Conservation (phyloP, 1,140 invertebrate genomes). For the Micrasema longulum region DNA sequence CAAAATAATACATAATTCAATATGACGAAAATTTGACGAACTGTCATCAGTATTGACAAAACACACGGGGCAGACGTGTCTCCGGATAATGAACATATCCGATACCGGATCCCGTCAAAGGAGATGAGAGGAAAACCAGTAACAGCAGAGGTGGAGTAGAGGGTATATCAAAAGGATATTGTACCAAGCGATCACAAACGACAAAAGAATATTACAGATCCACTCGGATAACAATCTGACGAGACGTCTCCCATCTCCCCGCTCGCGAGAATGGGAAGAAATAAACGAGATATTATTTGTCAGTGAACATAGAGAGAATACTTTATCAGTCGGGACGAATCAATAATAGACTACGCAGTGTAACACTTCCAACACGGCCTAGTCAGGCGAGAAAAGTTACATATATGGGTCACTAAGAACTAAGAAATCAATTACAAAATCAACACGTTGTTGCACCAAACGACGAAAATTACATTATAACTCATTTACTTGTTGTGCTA, state of each 20-base stretch:
- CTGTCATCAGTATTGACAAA: conserved; percentile 33
- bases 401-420: no score
- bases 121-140: conserved; percentile 18
- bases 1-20: not conserved
- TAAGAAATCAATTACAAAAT: no score
- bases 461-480: no score
- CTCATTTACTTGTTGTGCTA: no score
- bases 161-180: conserved; percentile 33
- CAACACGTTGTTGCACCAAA: no score
- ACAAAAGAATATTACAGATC: conserved; percentile 43
- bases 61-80: conserved; percentile 24
- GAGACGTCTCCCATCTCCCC: conserved; percentile 33
- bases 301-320: conserved; percentile 37
- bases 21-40: conserved; percentile 8
- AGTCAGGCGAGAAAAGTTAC: no score
- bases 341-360: conserved; percentile 9
- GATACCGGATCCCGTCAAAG: conserved; percentile 23
- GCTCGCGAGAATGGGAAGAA: conserved; percentile 18
- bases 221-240: conserved; percentile 41
- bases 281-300: conserved; percentile 42
- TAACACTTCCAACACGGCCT: not conserved
- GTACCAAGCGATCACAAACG: conserved; percentile 38
- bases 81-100: conserved; percentile 31
- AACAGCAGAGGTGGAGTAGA: conserved; percentile 13
- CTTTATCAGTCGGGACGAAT: conserved; percentile 33